phyloP scores from a whole-genome alignment of 2,888 invertebrate genomes.

The Tubiluchus corallicola region DNA sequence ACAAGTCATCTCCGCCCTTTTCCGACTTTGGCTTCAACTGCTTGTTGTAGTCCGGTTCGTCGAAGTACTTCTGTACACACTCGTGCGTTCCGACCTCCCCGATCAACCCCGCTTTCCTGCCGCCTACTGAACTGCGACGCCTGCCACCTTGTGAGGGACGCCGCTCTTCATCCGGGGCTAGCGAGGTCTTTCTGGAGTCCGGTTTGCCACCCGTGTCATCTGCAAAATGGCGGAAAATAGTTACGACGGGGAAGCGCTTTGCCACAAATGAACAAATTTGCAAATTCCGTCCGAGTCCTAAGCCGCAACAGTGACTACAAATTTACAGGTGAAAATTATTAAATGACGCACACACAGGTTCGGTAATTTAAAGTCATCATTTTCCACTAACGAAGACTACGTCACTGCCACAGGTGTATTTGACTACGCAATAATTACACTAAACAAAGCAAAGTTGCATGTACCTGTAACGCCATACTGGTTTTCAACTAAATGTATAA shows the following conservation, averaged over 20 bases:
- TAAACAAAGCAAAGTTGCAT: too few relatives aligned
- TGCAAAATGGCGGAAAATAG: neutral
- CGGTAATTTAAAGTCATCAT: too few relatives aligned
- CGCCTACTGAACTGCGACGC: neutral
- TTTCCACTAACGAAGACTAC: too few relatives aligned
- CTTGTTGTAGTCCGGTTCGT: neutral
- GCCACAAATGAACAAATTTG: too few relatives aligned
- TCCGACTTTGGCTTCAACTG: neutral
- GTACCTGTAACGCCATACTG: too few relatives aligned
- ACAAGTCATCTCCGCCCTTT: neutral
- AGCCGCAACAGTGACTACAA: too few relatives aligned
- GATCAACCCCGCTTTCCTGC: neutral
- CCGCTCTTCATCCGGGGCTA: neutral
- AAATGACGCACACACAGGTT: too few relatives aligned
- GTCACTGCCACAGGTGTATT: too few relatives aligned
- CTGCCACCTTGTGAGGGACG: neutral
- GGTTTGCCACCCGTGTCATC: slow-evolving; percentile 11
- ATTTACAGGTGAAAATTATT: too few relatives aligned
- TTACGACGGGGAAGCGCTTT: slow-evolving; percentile 9
- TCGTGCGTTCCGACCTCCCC: neutral
- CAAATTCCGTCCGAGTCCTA: too few relatives aligned
- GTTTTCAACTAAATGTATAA: too few relatives aligned
- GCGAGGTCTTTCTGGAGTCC: neutral
- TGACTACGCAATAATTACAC: too few relatives aligned
- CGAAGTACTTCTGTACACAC: neutral